Base-by-base conservation (phyloP, 1,140 invertebrate genomes). In the Bombus sibiricus region DNA sequence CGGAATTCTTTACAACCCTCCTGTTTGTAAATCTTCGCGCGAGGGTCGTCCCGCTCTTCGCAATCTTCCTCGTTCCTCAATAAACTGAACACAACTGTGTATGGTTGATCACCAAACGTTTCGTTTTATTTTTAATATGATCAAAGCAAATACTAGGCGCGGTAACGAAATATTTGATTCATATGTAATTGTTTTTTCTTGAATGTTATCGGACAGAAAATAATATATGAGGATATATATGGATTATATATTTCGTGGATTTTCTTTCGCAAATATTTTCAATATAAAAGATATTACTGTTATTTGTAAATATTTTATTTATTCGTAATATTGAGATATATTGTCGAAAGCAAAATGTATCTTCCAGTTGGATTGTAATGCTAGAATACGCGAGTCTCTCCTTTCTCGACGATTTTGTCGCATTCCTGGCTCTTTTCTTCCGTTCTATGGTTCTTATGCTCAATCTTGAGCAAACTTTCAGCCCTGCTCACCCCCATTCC, bases 381-480 rank as follows among this genome's bases (percentile, higher is more conserved):
- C 59, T 62, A 13, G 12, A n/a, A 80, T 80, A 78, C 59, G 59
- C 22, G 47, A 28, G 9, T 28, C 37, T 37, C 18, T 6, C 3
- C 18, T 39, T 62, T 39, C 43, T 34, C 18, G 18, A 39, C 34
- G 18, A 39, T 34, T 75, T 39, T 39, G 32, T 59, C 64, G 53
- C 69, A n/a, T 41, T 66, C 28, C 47, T 32, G 34, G 22, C 59
- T 34, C 25, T 25, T 78, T 73, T 41, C 69, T 43, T 64, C 13
- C 53, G 69, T 74, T 25, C 8, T 53, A 28, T n/a, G 37, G 47
- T 47, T 81, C 81, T 78, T 69, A 22, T 12, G 41, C 78, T 47
- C 57, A 79, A 85, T 88, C 82, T 85, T 68, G 77, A 79, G 57
- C 39, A 85, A 81, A 85, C 83, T 85, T 85, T 74, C 83, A 57